Conservation (phyloP, 2,113 vertebrate genomes). For the Gobius niger region DNA sequence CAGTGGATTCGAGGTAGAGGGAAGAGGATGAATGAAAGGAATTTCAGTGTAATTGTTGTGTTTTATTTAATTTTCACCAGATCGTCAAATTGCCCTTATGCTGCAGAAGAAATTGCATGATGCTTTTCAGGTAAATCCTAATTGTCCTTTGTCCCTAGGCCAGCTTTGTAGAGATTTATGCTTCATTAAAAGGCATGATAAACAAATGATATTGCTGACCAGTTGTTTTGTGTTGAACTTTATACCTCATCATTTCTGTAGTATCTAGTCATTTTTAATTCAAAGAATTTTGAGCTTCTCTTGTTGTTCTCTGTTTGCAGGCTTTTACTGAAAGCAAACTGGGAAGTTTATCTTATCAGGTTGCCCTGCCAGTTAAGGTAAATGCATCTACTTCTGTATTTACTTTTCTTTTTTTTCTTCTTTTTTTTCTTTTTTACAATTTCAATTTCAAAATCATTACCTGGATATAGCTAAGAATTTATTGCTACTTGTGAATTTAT, state of each 20-base stretch:
- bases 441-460: neutral
- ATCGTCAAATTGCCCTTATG: constrained; percentile 77
- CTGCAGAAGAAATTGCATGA: constrained; percentile 77
- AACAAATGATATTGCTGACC: too few relatives aligned
- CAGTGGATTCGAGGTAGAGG: too few relatives aligned
- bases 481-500: neutral
- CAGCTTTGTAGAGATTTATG: neutral
- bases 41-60: neutral
- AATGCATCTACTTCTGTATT: neutral
- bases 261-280: too few relatives aligned
- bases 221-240: too few relatives aligned
- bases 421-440: neutral
- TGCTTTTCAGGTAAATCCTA: constrained; percentile 73
- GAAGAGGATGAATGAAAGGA: too few relatives aligned
- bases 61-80: constrained; percentile 45
- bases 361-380: constrained; percentile 65
- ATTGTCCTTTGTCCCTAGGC: neutral
- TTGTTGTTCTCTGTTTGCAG: constrained; percentile 35
- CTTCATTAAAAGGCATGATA: too few relatives aligned
- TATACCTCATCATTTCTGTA: too few relatives aligned
- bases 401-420: neutral
- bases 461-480: neutral
- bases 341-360: constrained; percentile 68
- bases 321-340: constrained; percentile 68
- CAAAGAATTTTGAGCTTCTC: neutral